phyloP scores from a whole-genome alignment of 2,113 vertebrate species.

The Trematomus loennbergii region DNA sequence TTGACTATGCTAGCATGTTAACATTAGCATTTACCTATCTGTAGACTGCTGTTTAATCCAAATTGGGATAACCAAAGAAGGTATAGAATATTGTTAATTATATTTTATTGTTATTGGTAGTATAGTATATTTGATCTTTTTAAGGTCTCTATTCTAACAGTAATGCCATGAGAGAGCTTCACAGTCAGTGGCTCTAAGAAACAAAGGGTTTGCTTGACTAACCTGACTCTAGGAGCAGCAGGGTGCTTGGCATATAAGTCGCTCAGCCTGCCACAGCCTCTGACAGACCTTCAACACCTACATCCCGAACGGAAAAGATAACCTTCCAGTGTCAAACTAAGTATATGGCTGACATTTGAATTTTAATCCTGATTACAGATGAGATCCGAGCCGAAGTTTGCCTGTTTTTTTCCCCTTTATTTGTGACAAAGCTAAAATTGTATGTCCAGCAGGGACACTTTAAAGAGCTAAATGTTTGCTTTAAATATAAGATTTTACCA shows the following conservation, averaged over 20 bases:
- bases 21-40: neutral
- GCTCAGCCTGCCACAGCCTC: slow-evolving; percentile 60
- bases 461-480: slow-evolving; percentile 35
- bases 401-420: neutral
- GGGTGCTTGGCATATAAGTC: slow-evolving; percentile 72
- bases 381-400: slow-evolving; percentile 72
- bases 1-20: neutral
- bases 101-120: too few relatives aligned
- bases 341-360: slow-evolving; percentile 80
- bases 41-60: neutral
- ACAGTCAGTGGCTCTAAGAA: slow-evolving; percentile 27
- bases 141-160: neutral
- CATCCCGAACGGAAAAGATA: slow-evolving; percentile 71
- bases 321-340: slow-evolving; percentile 75
- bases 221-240: slow-evolving; percentile 60
- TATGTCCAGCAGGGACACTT: slow-evolving; percentile 17
- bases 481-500: slow-evolving; percentile 21
- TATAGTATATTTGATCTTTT: neutral
- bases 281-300: slow-evolving; percentile 63
- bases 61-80: neutral
- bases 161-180: slow-evolving; percentile 7
- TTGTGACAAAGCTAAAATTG: slow-evolving; percentile 1
- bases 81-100: too few relatives aligned
- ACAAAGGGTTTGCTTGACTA: slow-evolving; percentile 63
- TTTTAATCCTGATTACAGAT: slow-evolving; percentile 81